Conservation (phyloP, 1,140 invertebrate genomes). For the Lysiphlebus fabarum region DNA sequence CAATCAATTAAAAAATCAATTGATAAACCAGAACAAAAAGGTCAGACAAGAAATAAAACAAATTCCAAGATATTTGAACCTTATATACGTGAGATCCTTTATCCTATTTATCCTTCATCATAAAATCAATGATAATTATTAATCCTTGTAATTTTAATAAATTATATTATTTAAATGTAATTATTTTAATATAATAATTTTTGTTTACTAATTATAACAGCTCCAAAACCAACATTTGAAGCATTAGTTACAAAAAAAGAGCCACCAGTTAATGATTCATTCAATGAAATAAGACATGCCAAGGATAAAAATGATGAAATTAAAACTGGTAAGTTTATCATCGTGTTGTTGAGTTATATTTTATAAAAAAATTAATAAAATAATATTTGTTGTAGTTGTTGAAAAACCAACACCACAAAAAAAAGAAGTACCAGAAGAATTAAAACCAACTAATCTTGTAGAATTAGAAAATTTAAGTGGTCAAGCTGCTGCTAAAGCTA, state of each 20-base stretch:
- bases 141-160: not conserved
- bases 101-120: no score
- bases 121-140: not conserved
- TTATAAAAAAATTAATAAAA: constrained; percentile 10
- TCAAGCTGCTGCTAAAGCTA: constrained; percentile 55
- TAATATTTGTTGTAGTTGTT: constrained; percentile 24
- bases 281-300: constrained; percentile 44
- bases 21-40: not conserved
- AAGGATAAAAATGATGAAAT: constrained; percentile 43
- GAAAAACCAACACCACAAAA: constrained; percentile 32
- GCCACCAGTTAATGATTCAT: constrained; percentile 35
- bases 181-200: constrained; percentile 18
- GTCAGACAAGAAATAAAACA: no score
- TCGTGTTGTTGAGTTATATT: constrained; percentile 5
- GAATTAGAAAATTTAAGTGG: constrained; percentile 60
- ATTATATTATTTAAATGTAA: constrained; percentile 3
- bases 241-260: constrained; percentile 39
- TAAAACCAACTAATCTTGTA: constrained; percentile 48
- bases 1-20: not conserved
- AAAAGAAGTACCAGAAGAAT: constrained; percentile 31
- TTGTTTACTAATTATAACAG: constrained; percentile 28
- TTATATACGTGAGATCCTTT: no score
- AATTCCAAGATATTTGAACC: no score
- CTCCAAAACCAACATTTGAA: constrained; percentile 48
- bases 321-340: constrained; percentile 44